Base-by-base conservation (phyloP, 1,140 invertebrate genomes). In the Cydia pomonella region DNA sequence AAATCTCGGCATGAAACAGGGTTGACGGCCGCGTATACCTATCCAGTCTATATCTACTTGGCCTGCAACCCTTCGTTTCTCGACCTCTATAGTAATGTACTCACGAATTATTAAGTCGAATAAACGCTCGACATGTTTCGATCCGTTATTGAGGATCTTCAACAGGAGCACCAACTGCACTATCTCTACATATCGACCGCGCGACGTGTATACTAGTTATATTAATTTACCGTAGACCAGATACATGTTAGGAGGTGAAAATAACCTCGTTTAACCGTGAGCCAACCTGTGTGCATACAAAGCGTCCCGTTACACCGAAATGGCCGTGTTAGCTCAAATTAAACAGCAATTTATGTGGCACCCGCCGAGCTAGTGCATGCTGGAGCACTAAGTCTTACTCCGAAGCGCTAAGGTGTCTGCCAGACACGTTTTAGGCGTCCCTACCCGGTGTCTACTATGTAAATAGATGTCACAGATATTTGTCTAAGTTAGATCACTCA, bases 291-390 rank as follows among this genome's bases (percentile, higher is more conserved):
- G 44, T 18, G 50, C 50, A 53, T 53, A 59, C 53, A 23, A 59
- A n/a, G 18, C 18, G 10, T 12, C 53, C 53, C 7, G 21, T 50
- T 50, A 59, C 50, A 53, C 53, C 4, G n/a, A 59, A 59, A 59
- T 59, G 53, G 21, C 53, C 21, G 53, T 59, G 53, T 59, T 59
- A 59, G 53, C 53, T 59, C 53, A 59, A 59, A 59, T 59, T 59
- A 59, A 59, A 59, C 21, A 59, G 53, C 53, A 59, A 59, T 59
- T 59, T 59, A 59, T 59, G 53, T 59, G 53, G 21, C 53, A n/a
- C 53, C 53, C 16, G 12, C 50, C 53, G 7, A 59, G 21, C 53
- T 12, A 21, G 53, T 21, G 53, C 53, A 59, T 59, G 53, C 21
- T 23, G 53, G n/a, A 23, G 53, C 53, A 59, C 53, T 59, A 59